A percentile compares a stretch with the other conserved stretches of the same genome.
These are phyloP conservation scores for Erythrolamprus reginae DNA, from an alignment of 2,113 vertebrate species.

Conservation along the genomic window DNA sequence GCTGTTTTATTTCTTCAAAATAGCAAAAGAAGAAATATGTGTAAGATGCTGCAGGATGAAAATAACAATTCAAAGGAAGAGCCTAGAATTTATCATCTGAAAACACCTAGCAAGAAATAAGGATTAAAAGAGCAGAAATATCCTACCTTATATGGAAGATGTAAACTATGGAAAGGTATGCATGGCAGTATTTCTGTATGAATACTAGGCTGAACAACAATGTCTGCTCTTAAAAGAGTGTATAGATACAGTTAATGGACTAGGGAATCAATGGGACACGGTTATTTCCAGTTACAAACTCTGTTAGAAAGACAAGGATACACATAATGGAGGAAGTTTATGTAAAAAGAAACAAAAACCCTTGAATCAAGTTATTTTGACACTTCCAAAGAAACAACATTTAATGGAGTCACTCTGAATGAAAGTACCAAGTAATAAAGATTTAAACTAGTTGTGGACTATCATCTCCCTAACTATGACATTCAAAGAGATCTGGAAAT, in stretches of 20 bases:
- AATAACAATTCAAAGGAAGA: neutral
- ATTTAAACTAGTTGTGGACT: neutral
- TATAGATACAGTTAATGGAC: neutral
- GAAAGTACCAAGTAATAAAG: neutral
- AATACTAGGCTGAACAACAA: neutral
- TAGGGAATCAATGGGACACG: neutral
- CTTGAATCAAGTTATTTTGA: neutral
- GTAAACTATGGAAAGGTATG: neutral
- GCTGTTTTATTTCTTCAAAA: constrained; percentile 34
- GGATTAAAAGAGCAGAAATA: neutral
- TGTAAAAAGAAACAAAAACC: neutral
- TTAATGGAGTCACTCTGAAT: neutral
- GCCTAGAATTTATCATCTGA: neutral
- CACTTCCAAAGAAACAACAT: neutral
- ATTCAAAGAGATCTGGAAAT: neutral
- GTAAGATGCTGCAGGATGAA: neutral
- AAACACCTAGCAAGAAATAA: neutral
- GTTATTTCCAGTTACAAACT: neutral
- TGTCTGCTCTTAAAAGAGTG: neutral
- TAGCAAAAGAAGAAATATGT: neutral
- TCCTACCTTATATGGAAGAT: neutral
- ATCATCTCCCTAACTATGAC: neutral
- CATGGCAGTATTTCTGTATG: neutral
- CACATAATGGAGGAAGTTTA: neutral
- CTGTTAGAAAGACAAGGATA: neutral